Percentiles rank a stretch among this genome's conserved stretches.
Evolutionary conservation across 2,797 vertebrate genomes (phyloP).

Genomic region (Columba guinea): DNA sequence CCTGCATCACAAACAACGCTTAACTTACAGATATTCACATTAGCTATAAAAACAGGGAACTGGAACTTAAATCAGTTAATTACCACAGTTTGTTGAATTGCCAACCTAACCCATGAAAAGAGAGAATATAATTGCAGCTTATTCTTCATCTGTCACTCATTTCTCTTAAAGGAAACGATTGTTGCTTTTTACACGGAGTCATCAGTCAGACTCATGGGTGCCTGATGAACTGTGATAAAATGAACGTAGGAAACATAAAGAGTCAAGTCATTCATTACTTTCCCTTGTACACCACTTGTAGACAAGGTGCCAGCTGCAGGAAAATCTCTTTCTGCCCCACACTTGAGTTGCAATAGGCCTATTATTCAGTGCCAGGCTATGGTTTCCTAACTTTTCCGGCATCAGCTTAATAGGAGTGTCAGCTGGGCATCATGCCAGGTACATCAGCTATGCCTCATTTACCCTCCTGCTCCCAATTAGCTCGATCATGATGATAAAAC

Average conservation of each 20-base stretch:
- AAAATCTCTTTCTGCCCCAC: slow-evolving; percentile 64
- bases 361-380: slow-evolving; percentile 60
- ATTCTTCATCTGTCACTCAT: slow-evolving; percentile 32
- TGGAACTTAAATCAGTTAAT: neutral
- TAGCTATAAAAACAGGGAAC: slow-evolving; percentile 1
- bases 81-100: neutral
- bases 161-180: slow-evolving; percentile 24
- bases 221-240: slow-evolving; percentile 49
- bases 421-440: slow-evolving; percentile 50
- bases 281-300: slow-evolving; percentile 34
- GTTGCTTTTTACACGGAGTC: slow-evolving; percentile 39
- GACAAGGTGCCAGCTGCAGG: slow-evolving; percentile 67
- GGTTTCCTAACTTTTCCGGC: slow-evolving; percentile 71
- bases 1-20: neutral
- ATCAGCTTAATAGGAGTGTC: slow-evolving; percentile 57
- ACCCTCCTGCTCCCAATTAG: slow-evolving; percentile 67
- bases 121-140: neutral
- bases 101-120: neutral
- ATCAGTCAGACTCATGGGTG: slow-evolving; percentile 39
- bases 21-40: slow-evolving; percentile 12
- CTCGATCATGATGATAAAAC: slow-evolving; percentile 59
- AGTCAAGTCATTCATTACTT: slow-evolving; percentile 66
- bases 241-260: slow-evolving; percentile 44
- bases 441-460: slow-evolving; percentile 67
- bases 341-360: slow-evolving; percentile 64